These are phyloP conservation scores for Cephonodes hylas DNA, from an alignment of 2,888 invertebrate species.

Conservation along the genomic window DNA sequence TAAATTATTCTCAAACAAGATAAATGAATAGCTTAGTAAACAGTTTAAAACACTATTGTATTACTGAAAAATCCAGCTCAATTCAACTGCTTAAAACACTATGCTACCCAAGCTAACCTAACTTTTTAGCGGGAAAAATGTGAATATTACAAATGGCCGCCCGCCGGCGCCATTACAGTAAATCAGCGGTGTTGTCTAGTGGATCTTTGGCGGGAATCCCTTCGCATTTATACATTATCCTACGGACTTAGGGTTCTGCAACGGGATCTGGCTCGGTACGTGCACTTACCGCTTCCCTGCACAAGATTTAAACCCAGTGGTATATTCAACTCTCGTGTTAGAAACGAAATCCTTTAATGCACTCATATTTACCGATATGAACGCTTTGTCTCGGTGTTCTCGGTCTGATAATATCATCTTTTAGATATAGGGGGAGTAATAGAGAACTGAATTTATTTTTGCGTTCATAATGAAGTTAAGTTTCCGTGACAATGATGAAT, in stretches of 20 bases:
- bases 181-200: conserved; percentile 12
- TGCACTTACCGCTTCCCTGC: neutral
- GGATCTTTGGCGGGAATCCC: conserved; percentile 1
- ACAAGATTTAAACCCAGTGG: neutral
- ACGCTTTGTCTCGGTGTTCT: too few relatives aligned
- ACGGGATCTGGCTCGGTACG: neutral
- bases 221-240: conserved; percentile 9
- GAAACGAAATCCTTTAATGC: neutral
- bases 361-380: neutral
- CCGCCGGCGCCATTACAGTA: conserved; percentile 16
- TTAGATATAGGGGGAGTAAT: too few relatives aligned
- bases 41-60: neutral
- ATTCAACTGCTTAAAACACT: conserved; percentile 12
- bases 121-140: conserved; percentile 16
- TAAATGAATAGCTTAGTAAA: neutral
- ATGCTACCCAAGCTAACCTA: conserved; percentile 6
- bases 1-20: neutral
- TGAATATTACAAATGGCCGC: conserved; percentile 24
- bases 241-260: neutral
- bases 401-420: too few relatives aligned
- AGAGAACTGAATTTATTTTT: too few relatives aligned
- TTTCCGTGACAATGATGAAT: too few relatives aligned
- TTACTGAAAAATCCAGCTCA: conserved; percentile 7
- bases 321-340: neutral
- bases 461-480: too few relatives aligned